Percentiles rank a stretch among this genome's conserved stretches.
Evolutionary conservation across 2,113 vertebrate species (phyloP).

Genomic region (Myiagra hebetior): DNA sequence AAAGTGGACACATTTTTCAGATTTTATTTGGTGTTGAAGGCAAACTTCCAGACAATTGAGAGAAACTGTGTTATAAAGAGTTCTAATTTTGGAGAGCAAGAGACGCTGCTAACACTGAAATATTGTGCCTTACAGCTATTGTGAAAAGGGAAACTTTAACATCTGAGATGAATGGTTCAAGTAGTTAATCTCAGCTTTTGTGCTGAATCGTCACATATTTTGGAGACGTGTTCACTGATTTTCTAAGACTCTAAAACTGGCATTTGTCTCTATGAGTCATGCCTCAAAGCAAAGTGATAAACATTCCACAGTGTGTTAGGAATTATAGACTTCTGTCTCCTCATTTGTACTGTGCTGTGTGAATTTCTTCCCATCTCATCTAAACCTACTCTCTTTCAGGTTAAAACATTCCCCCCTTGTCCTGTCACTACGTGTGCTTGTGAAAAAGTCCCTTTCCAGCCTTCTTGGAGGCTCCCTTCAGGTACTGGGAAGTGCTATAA

Average conservation of each 20-base stretch:
- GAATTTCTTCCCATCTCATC: not conserved
- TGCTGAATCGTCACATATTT: not conserved
- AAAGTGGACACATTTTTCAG: slow-evolving; percentile 75
- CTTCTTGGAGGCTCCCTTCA: not conserved
- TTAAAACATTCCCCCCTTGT: not conserved
- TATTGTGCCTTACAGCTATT: not conserved
- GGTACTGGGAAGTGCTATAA: not conserved
- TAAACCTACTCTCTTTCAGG: not conserved
- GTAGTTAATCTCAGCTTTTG: not conserved
- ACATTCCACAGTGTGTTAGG: not conserved
- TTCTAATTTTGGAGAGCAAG: not conserved
- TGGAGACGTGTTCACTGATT: not conserved
- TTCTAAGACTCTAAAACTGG: not conserved
- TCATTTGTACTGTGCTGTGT: not conserved
- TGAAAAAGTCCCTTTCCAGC: not conserved
- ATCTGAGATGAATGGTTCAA: not conserved
- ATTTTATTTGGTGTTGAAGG: slow-evolving; percentile 78
- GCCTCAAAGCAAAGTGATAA: not conserved
- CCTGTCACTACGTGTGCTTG: not conserved
- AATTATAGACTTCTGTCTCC: not conserved
- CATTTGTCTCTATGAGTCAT: not conserved
- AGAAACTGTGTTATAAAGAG: not conserved
- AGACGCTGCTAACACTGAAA: not conserved
- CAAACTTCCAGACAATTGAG: slow-evolving; percentile 61
- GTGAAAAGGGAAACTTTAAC: not conserved